These are phyloP conservation scores for Diorhabda carinulata DNA, from an alignment of 1,140 invertebrate species.

Conservation along the genomic window DNA sequence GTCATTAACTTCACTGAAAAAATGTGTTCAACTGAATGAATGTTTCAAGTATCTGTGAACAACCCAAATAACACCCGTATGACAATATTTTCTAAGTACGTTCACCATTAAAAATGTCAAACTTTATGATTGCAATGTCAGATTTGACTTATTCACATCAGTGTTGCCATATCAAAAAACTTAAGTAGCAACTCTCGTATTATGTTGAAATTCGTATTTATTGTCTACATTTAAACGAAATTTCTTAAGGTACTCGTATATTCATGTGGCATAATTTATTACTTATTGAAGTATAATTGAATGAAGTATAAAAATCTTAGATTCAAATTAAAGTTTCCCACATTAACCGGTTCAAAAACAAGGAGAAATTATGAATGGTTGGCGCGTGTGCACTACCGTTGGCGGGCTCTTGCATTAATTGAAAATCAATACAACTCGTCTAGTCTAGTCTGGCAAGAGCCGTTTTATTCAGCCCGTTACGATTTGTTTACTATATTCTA, in stretches of 20 bases:
- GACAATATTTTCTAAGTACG: too few relatives aligned
- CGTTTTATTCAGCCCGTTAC: neutral
- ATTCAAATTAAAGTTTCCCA: neutral
- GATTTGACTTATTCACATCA: too few relatives aligned
- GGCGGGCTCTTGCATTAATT: neutral
- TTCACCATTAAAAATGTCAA: too few relatives aligned
- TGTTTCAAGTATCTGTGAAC: too few relatives aligned
- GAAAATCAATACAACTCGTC: neutral
- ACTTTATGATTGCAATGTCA: too few relatives aligned
- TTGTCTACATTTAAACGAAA: too few relatives aligned
- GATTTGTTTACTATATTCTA: constrained; percentile 3
- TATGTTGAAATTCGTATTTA: too few relatives aligned
- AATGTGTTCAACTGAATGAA: too few relatives aligned
- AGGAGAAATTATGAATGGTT: neutral
- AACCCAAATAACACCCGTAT: too few relatives aligned
- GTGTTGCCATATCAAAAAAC: too few relatives aligned
- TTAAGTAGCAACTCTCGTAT: too few relatives aligned
- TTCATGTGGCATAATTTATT: neutral
- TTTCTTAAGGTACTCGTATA: neutral
- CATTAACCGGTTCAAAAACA: neutral
- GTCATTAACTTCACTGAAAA: too few relatives aligned
- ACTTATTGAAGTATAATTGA: neutral
- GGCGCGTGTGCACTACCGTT: neutral
- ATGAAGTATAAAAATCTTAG: neutral
- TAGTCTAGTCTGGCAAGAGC: constrained; percentile 1